Evolutionary conservation across 2,113 vertebrate genomes (phyloP), one percentile per base, ranked within the genome.

Genomic region (Tamias sibiricus): DNA sequence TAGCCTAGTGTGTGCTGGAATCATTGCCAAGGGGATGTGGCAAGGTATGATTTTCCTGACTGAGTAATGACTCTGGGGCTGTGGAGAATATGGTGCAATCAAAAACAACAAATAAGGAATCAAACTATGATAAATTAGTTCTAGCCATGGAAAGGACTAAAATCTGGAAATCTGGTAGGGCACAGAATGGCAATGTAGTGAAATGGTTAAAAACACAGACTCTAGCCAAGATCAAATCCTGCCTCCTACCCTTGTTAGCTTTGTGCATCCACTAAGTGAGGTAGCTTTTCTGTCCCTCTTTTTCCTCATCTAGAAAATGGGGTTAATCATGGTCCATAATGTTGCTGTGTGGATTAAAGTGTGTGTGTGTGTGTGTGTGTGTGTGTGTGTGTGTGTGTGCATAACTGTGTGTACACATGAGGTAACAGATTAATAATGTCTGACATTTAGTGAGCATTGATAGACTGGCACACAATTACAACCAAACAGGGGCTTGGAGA

Each of bases 271-370:
- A 20, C n/a, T 30, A 69, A 94, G 42, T 68, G 68, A 74, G 90
- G 40, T 42, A 79, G 52, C 16, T 26, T 93, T n/a, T 84, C 47
- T 37, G 47, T 82, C 19, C 14, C 11, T 87, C 37, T 52, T 17
- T 90, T 80, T 37, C 26, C 11, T 95, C 42, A 49, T 17, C 47
- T 54, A 72, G 66, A 89, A 94, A 96, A 89, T 72, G 44, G 20
- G 16, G 24, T 91, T 74, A 79, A 79, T 77, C 37, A 68, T 87
- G 44, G 14, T 74, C 72, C 30, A 44, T 64, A 92, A 68, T 24
- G 28, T 89, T 88, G 64, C 75, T 75, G 8, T 86, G 62, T 81
- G 28, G n/a, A 52, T 82, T 77, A 87, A 30, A 91, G 19, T 84
- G 14, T 74, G 59, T 72, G 19, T 32, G 20, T 91, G n/a, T 44